phyloP scores from a whole-genome alignment of 1,140 invertebrate species.

The Lerema accius region DNA sequence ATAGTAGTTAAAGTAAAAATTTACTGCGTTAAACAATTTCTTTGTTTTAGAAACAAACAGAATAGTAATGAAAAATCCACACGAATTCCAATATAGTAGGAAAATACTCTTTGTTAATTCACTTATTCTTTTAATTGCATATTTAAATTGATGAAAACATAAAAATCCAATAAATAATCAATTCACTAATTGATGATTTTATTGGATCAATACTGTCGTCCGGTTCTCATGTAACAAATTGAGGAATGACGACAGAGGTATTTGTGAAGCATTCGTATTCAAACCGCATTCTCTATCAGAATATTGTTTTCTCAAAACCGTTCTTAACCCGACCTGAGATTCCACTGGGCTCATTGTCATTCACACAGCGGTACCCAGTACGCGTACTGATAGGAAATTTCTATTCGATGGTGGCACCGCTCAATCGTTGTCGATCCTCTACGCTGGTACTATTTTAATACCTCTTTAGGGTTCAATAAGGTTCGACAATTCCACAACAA shows the following conservation, averaged over 20 bases:
- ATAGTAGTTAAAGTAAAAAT: slow-evolving; percentile 1
- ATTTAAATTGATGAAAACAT: too few relatives aligned
- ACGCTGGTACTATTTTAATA: slow-evolving; percentile 3
- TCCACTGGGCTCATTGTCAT: slow-evolving; percentile 63
- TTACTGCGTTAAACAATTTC: background rate
- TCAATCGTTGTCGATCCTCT: slow-evolving; percentile 19
- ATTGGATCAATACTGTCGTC: slow-evolving; percentile 21
- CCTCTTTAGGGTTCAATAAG: background rate
- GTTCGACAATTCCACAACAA: background rate
- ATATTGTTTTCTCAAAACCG: slow-evolving; percentile 81
- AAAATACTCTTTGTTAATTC: too few relatives aligned
- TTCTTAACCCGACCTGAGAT: slow-evolving; percentile 70
- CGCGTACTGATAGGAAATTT: slow-evolving; percentile 67
- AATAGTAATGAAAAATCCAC: background rate
- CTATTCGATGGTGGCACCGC: slow-evolving; percentile 40
- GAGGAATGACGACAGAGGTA: slow-evolving; percentile 69
- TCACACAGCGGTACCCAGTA: slow-evolving; percentile 47
- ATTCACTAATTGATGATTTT: slow-evolving; percentile 4
- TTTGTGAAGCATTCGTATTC: slow-evolving; percentile 65
- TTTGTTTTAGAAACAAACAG: background rate
- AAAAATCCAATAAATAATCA: too few relatives aligned
- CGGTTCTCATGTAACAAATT: slow-evolving; percentile 70
- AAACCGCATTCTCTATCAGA: slow-evolving; percentile 59
- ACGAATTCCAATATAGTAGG: too few relatives aligned
- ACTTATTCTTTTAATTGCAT: too few relatives aligned